Base-by-base conservation (phyloP, 1,140 invertebrate genomes). In the Zaprionus ornatus region DNA sequence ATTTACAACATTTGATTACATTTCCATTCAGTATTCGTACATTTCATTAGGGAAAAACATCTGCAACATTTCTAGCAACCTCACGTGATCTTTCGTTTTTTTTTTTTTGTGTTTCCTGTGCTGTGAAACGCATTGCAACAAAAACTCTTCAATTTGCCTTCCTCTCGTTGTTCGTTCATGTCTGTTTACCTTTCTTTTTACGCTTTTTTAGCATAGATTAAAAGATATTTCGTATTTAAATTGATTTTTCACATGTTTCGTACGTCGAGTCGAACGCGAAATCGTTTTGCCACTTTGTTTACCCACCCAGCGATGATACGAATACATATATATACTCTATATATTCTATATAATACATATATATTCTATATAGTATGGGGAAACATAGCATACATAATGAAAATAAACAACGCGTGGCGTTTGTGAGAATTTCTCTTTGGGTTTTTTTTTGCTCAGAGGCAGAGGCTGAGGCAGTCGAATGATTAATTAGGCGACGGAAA, bases 231-330 rank as follows among this genome's bases (percentile, higher is more conserved):
- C 32, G 65, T 77, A 72, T 76, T 72, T 60, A 80, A 75, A 88
- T 88, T 83, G 56, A 83, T 74, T 83, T 87, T 84, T 88, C 74
- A 78, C 74, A 78, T 88, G 80, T 87, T 87, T 84, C 80, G 76
- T 76, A 72, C 79, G 75, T 67, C 52, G 23, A 52, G 29, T 27
- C n/a, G 50, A 72, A 82, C 80, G 64, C 67, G 62, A 79, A 76
- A 81, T 79, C 74, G 64, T 50, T 61, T 64, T 21, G 64, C 25
- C 54, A 75, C 9, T 83, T 88, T 88, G 82, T 86, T 86, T 86
- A 82, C 29, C 27, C 82, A 82, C 57, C 29, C 29, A 56, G 19
- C 35, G 29, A 27, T 72, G 45, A 23, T 29, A 52, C 25, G 52
- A 40, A 19, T 19, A 25, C 21, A 50, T 15, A 50, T 23, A 23